These are phyloP conservation scores for Gallinago stenura DNA, from an alignment of 2,797 vertebrate genomes.

Conservation along the genomic window DNA sequence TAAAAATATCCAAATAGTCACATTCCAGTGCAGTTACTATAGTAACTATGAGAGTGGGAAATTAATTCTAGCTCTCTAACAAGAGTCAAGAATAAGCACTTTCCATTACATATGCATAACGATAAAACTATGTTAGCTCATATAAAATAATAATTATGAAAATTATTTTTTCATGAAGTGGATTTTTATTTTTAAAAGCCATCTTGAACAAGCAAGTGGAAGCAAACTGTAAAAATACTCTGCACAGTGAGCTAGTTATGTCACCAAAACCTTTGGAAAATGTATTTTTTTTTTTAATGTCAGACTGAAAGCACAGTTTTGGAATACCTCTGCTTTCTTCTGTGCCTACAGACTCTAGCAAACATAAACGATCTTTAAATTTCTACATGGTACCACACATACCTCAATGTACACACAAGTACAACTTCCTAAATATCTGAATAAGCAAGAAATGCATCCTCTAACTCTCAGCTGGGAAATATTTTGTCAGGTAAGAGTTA, in stretches of 20 bases:
- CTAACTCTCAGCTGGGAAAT: not conserved
- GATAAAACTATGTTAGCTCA: slow-evolving; percentile 46
- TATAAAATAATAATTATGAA: slow-evolving; percentile 67
- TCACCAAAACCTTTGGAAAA: not conserved
- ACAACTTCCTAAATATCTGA: not conserved
- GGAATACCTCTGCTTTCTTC: not conserved
- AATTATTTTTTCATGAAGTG: slow-evolving; percentile 57
- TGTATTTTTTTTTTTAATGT: not conserved
- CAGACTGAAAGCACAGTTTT: not conserved
- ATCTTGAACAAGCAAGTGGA: slow-evolving; percentile 29
- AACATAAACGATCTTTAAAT: not conserved
- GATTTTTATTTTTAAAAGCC: slow-evolving; percentile 64
- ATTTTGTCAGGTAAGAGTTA: not conserved
- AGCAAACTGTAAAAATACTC: not conserved
- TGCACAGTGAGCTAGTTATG: not conserved
- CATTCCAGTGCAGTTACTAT: slow-evolving; percentile 61
- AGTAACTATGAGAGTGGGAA: slow-evolving; percentile 52
- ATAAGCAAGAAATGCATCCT: not conserved
- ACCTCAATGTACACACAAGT: not conserved
- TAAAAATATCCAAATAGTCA: slow-evolving; percentile 46
- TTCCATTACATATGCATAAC: slow-evolving; percentile 44
- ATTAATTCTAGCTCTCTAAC: slow-evolving; percentile 59
- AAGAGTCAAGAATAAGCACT: slow-evolving; percentile 67
- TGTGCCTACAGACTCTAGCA: not conserved
- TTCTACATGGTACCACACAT: not conserved